Conservation (phyloP, 1,140 invertebrate species). For the Parasteatoda tepidariorum region DNA sequence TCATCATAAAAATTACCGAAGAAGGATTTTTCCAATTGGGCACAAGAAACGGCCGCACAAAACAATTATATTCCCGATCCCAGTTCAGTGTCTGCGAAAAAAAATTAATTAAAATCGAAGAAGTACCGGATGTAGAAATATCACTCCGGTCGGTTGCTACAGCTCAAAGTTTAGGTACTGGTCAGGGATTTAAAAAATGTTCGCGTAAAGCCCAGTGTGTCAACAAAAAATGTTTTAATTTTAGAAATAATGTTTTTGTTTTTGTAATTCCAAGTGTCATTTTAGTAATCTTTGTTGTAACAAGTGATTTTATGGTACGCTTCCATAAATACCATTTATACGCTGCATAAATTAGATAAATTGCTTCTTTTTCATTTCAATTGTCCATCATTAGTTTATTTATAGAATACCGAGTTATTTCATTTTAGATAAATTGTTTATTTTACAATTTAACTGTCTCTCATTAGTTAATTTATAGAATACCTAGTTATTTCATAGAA, state of each 20-base stretch:
- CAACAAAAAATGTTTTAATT: conserved; percentile 14
- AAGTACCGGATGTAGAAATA: conserved; percentile 56
- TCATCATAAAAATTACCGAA: background rate
- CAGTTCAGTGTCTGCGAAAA: conserved; percentile 55
- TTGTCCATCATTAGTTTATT: too few species aligned
- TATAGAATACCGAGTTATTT: too few species aligned
- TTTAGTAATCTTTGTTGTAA: too few species aligned
- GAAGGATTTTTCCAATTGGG: background rate
- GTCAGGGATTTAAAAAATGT: background rate
- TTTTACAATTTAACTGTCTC: too few species aligned
- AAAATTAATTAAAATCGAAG: conserved; percentile 58
- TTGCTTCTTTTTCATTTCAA: too few species aligned
- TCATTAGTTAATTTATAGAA: too few species aligned
- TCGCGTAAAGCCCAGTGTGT: background rate
- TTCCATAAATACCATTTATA: too few species aligned
- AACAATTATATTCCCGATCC: background rate
- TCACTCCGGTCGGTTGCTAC: conserved; percentile 50
- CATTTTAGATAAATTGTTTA: too few species aligned
- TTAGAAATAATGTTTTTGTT: background rate
- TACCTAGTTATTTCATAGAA: too few species aligned
- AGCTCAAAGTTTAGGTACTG: conserved; percentile 27
- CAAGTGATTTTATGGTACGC: too few species aligned
- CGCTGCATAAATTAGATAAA: too few species aligned
- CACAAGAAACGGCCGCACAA: background rate
- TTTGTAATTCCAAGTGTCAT: too few species aligned